A percentile compares a stretch with the other conserved stretches of the same genome.
Evolutionary conservation across 2,797 vertebrate genomes (phyloP).

Genomic region (Caiman crocodilus): DNA sequence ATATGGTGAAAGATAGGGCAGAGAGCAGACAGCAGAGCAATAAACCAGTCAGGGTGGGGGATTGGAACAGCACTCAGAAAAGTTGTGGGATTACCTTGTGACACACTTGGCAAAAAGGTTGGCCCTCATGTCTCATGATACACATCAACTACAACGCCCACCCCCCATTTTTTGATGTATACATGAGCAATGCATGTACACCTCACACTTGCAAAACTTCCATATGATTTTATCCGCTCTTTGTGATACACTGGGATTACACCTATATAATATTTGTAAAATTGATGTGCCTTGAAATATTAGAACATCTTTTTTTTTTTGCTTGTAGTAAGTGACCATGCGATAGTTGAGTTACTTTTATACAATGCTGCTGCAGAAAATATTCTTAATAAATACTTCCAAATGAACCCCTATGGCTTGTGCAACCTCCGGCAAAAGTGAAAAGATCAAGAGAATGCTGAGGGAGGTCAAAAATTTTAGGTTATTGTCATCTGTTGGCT

Average conservation of each 20-base stretch:
- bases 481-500: not conserved
- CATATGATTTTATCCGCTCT: not conserved
- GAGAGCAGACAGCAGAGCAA: not conserved
- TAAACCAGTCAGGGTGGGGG: too few species aligned
- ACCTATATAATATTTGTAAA: not conserved
- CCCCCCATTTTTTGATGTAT: not conserved
- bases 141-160: not conserved
- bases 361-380: not conserved
- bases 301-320: not conserved
- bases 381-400: not conserved
- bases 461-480: not conserved
- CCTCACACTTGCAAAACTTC: fast-evolving
- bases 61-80: too few species aligned
- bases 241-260: fast-evolving
- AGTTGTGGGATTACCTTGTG: too few species aligned
- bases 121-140: too few species aligned
- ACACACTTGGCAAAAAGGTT: too few species aligned
- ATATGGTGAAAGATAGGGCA: not conserved
- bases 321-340: not conserved
- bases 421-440: not conserved
- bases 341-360: not conserved
- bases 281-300: not conserved
- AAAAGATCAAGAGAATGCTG: not conserved
- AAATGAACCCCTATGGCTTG: not conserved
- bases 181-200: not conserved